These are phyloP conservation scores for Drosophila nigromelanica DNA, from an alignment of 1,140 invertebrate genomes.

Conservation along the genomic window DNA sequence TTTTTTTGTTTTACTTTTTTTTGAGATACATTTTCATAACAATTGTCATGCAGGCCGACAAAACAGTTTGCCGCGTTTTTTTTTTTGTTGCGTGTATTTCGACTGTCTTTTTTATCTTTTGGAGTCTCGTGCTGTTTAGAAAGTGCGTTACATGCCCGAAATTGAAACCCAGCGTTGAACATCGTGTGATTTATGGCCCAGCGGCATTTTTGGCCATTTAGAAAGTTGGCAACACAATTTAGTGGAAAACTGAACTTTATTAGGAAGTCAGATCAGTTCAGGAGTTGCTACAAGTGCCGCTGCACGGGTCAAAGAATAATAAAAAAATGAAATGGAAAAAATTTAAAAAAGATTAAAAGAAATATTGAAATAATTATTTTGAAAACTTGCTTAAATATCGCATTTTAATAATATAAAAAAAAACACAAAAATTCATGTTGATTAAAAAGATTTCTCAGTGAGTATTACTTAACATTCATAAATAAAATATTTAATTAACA, in stretches of 20 bases:
- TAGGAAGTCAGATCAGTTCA: conserved; percentile 10
- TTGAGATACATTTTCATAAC: conserved; percentile 44
- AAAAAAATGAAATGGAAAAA: background rate
- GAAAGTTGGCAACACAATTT: conserved; percentile 44
- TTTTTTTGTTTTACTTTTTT: conserved; percentile 30
- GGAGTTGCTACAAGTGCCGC: conserved; percentile 3
- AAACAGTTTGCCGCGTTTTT: conserved; percentile 43
- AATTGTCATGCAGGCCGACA: conserved; percentile 38
- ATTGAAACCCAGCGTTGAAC: conserved; percentile 33
- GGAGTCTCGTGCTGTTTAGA: conserved; percentile 63
- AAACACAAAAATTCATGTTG: too few relatives aligned
- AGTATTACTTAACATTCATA: too few relatives aligned
- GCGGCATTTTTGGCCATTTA: conserved; percentile 43
- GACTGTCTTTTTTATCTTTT: conserved; percentile 26
- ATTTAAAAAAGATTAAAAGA: background rate
- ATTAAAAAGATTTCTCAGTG: too few relatives aligned
- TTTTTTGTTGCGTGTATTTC: conserved; percentile 30
- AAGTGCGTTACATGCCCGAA: conserved; percentile 70
- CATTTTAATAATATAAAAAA: too few relatives aligned
- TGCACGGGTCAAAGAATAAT: background rate
- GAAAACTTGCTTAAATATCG: too few relatives aligned
- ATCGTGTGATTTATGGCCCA: conserved; percentile 59
- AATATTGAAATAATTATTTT: background rate
- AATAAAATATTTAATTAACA: too few relatives aligned
- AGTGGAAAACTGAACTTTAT: conserved; percentile 15